These are phyloP conservation scores for Epinephelus malabaricus DNA, from an alignment of 2,797 vertebrate species.

Conservation along the genomic window DNA sequence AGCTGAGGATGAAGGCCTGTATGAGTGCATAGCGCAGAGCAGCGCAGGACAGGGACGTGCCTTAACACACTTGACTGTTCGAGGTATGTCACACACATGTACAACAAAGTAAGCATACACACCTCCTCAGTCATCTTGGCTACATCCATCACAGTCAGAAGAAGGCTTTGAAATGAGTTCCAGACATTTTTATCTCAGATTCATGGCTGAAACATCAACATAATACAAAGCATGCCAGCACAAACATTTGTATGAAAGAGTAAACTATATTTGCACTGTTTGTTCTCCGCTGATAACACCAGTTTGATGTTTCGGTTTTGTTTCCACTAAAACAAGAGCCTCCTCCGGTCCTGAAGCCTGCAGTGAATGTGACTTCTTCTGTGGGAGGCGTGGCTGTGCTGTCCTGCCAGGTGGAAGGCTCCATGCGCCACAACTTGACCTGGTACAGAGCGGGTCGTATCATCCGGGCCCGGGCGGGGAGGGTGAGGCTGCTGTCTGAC, in stretches of 20 bases:
- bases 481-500: slow-evolving; percentile 83
- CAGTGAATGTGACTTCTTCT: slow-evolving; percentile 86
- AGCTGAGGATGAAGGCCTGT: slow-evolving; percentile 88
- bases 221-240: slow-evolving; percentile 40
- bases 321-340: slow-evolving; percentile 86
- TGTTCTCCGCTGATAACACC: slow-evolving; percentile 43
- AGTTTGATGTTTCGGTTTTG: slow-evolving; percentile 43
- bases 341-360: slow-evolving; percentile 84
- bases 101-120: slow-evolving; percentile 17
- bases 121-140: slow-evolving; percentile 9
- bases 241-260: slow-evolving; percentile 64
- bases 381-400: slow-evolving; percentile 86
- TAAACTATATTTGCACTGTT: slow-evolving; percentile 60
- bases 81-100: slow-evolving; percentile 84
- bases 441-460: slow-evolving; percentile 86
- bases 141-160: slow-evolving; percentile 23
- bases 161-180: slow-evolving; percentile 57
- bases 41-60: slow-evolving; percentile 87
- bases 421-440: slow-evolving; percentile 90
- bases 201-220: slow-evolving; percentile 42
- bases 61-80: slow-evolving; percentile 85
- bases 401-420: slow-evolving; percentile 87
- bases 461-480: slow-evolving; percentile 62
- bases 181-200: slow-evolving; percentile 37
- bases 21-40: slow-evolving; percentile 91